Percentiles rank a stretch among this genome's conserved stretches.
Evolutionary conservation across 2,113 vertebrate species (phyloP).

Genomic region (Chascanopsetta lugubris): DNA sequence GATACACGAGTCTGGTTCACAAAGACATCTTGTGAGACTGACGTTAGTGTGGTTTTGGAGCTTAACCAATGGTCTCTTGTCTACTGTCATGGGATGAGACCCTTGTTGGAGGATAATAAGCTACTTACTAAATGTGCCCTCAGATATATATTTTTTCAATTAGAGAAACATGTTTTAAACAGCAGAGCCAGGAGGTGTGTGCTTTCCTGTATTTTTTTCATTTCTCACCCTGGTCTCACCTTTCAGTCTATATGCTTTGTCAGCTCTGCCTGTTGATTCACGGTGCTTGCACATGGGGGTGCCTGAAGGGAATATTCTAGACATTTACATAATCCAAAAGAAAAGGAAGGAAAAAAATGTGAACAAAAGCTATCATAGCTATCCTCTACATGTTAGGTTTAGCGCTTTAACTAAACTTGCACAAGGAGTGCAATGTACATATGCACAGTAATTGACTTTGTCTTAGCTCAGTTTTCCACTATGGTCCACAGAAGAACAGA

Average conservation of each 20-base stretch:
- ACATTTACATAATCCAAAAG: no score
- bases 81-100: conserved; percentile 14
- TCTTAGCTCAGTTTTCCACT: no score
- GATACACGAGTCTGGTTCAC: neutral
- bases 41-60: neutral
- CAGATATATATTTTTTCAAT: neutral
- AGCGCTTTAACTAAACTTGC: no score
- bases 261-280: neutral
- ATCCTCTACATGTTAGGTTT: no score
- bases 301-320: neutral
- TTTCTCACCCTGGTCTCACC: no score
- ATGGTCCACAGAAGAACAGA: no score
- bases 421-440: no score
- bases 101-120: neutral
- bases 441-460: no score
- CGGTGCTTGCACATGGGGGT: neutral
- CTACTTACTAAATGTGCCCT: neutral
- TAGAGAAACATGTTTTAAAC: neutral
- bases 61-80: neutral
- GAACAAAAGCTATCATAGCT: no score
- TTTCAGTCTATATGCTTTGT: neutral
- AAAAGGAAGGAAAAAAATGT: no score
- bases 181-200: neutral
- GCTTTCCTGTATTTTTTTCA: no score
- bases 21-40: neutral